Percentiles rank a stretch among this genome's conserved stretches.
Evolutionary conservation across 2,113 vertebrate genomes (phyloP).

Genomic region (Leiothrix lutea): DNA sequence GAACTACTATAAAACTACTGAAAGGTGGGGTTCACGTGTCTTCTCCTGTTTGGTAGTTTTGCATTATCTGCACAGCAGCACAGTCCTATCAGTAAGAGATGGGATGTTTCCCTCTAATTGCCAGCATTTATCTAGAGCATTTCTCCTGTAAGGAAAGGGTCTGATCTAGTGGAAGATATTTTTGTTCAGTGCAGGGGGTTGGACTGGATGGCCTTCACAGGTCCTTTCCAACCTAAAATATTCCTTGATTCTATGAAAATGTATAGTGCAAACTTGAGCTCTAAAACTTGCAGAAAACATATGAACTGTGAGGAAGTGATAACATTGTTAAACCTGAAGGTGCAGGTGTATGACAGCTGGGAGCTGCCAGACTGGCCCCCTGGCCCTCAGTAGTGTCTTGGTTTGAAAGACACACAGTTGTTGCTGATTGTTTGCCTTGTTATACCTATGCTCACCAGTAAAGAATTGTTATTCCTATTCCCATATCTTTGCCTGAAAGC

Average conservation of each 20-base stretch:
- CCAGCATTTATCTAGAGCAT: neutral
- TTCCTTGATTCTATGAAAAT: neutral
- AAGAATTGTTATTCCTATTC: neutral
- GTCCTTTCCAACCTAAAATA: neutral
- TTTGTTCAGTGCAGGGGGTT: rapidly evolving
- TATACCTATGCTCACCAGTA: neutral
- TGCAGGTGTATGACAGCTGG: neutral
- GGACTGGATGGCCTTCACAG: neutral
- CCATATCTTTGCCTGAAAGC: neutral
- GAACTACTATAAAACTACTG: neutral
- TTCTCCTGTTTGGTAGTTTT: neutral
- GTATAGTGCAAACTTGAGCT: neutral
- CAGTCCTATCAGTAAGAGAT: neutral
- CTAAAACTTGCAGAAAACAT: neutral
- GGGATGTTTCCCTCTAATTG: neutral
- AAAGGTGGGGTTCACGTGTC: neutral
- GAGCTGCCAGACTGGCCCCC: neutral
- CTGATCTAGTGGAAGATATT: neutral
- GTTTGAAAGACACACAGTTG: neutral
- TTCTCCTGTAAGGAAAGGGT: neutral
- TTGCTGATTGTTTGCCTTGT: too few species aligned
- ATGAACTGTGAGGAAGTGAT: neutral
- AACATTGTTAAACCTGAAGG: rapidly evolving
- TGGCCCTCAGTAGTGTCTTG: neutral
- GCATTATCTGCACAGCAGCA: neutral